A percentile compares a stretch with the other conserved stretches of the same genome.
Evolutionary conservation across 2,888 invertebrate species (phyloP).

Genomic region (Trachelus stipa): DNA sequence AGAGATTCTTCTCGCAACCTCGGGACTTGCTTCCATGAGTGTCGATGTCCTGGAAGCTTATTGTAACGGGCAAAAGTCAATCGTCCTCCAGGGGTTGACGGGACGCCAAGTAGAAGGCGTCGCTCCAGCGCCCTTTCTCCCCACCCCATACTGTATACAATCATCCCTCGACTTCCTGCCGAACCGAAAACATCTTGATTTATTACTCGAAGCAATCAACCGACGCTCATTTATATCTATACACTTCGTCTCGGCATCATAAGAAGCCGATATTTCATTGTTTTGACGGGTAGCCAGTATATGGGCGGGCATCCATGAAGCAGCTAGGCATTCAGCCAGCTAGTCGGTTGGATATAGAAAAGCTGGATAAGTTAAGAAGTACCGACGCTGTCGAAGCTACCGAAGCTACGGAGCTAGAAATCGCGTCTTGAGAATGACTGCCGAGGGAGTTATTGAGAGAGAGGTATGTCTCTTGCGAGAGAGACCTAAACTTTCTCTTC

Average conservation of each 20-base stretch:
- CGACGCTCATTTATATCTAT: conserved; percentile 35
- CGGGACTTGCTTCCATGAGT: neutral
- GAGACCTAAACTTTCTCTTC: neutral
- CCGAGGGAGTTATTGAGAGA: neutral
- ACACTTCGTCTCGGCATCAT: conserved; percentile 14
- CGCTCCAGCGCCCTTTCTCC: neutral
- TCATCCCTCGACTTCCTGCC: conserved; percentile 4
- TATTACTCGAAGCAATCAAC: conserved; percentile 33
- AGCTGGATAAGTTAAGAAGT: neutral
- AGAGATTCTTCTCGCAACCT: neutral
- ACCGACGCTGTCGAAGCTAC: neutral
- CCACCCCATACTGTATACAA: neutral
- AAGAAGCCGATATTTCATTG: conserved; percentile 37
- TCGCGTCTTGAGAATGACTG: neutral
- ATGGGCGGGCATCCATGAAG: neutral
- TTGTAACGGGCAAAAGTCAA: neutral
- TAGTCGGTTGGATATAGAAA: neutral
- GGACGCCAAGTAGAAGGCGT: neutral
- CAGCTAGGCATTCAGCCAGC: neutral
- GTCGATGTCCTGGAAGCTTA: neutral
- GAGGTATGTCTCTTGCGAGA: too few relatives aligned
- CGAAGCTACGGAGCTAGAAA: too few relatives aligned
- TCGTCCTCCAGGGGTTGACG: neutral
- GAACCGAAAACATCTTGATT: conserved; percentile 35
- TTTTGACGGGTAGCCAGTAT: conserved; percentile 19